Percentiles rank a stretch among this genome's conserved stretches.
These are phyloP conservation scores for Microcebus ravelobensis DNA, from an alignment of 2,113 vertebrate genomes.

Conservation along the genomic window DNA sequence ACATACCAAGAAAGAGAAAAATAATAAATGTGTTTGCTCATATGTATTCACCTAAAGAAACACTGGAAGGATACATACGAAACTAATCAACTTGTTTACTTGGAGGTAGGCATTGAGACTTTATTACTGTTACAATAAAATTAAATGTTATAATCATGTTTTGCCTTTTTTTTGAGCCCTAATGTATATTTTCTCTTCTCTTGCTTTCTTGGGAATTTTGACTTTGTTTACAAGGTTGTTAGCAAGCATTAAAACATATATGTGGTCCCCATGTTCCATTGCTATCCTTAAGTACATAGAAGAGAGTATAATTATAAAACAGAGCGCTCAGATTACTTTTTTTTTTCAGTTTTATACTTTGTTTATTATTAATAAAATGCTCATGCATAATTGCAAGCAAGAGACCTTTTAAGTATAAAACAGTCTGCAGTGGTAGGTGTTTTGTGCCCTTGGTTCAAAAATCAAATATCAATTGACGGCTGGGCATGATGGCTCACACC, in stretches of 20 bases:
- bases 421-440: background rate
- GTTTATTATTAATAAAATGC: constrained; percentile 36
- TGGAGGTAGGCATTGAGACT: background rate
- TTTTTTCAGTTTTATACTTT: background rate
- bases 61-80: background rate
- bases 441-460: background rate
- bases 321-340: background rate
- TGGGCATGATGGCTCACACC: too few species aligned
- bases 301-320: background rate
- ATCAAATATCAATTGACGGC: background rate
- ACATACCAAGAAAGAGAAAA: background rate
- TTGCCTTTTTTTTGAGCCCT: background rate
- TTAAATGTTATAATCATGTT: background rate
- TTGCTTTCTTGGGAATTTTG: background rate
- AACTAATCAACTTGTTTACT: background rate
- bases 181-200: background rate
- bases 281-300: background rate
- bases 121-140: background rate
- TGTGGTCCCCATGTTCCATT: background rate
- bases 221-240: background rate
- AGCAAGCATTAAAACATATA: background rate
- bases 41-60: background rate
- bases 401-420: background rate
- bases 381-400: background rate
- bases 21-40: background rate